These are phyloP conservation scores for Ictalurus furcatus DNA, from an alignment of 2,113 vertebrate genomes.

Conservation along the genomic window DNA sequence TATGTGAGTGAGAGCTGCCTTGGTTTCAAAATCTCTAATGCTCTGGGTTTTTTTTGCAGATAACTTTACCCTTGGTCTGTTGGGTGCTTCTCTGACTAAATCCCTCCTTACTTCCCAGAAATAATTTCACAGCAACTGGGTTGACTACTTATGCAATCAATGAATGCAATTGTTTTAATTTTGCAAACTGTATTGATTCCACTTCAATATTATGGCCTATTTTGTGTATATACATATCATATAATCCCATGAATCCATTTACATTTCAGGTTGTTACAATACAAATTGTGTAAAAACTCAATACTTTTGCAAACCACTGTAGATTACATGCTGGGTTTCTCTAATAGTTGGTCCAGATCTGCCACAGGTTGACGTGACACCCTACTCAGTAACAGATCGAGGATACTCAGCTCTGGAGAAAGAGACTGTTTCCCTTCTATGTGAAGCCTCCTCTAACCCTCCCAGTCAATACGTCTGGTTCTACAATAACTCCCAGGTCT, in stretches of 20 bases:
- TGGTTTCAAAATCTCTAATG: not conserved
- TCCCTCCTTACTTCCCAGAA: not conserved
- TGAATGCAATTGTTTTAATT: not conserved
- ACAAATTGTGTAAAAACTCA: not conserved
- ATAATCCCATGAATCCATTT: not conserved
- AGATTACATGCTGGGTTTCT: not conserved
- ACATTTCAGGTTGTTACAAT: not conserved
- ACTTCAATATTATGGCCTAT: not conserved
- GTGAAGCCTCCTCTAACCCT: slow-evolving; percentile 83
- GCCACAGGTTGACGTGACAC: slow-evolving; percentile 80
- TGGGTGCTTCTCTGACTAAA: not conserved
- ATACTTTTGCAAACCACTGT: not conserved
- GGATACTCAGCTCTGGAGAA: slow-evolving; percentile 81
- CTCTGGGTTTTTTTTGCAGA: not conserved
- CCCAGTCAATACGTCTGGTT: slow-evolving; percentile 86
- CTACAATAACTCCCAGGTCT: slow-evolving; percentile 81
- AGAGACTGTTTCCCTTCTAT: slow-evolving; percentile 82
- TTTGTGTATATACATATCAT: slow-evolving; percentile 61
- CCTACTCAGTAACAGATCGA: slow-evolving; percentile 73
- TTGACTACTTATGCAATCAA: not conserved
- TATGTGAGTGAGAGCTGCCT: slow-evolving; percentile 78
- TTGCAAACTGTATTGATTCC: not conserved
- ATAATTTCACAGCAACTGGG: not conserved
- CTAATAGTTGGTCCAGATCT: slow-evolving; percentile 80
- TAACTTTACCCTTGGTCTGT: not conserved